Base-by-base conservation (phyloP, 2,797 vertebrate genomes). In the Fratercula arctica region DNA sequence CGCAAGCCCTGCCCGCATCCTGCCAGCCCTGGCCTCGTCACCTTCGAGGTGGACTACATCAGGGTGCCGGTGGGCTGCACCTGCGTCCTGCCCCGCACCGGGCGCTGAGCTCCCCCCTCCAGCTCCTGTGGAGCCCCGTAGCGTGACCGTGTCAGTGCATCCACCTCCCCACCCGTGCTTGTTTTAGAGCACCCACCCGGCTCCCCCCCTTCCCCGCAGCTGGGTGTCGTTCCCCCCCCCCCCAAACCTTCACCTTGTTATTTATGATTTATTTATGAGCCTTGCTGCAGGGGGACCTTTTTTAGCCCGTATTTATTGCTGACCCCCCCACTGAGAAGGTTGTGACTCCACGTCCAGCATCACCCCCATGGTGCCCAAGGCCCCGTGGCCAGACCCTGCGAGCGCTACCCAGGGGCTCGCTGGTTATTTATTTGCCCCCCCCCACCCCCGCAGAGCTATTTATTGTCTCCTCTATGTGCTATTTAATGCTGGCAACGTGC, bases 1-100 rank as follows among this genome's bases (percentile, higher is more conserved):
- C 98, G 97, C 76, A 97, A 85, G n/a, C 91, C 84, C 2, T 99
- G 99, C 39, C 18, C 91, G 0, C 59, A n/a, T 0, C 21, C 18
- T 3, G 3, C 80, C 6, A 11, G 9, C 3, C 66, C 16, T 0
- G 84, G 89, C 3, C 67, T 77, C 37, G 98, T 97, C 7, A 4
- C 64, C 74, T 97, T 98, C 18, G 80, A 96, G 16, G 45, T 95
- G 1, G 95, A 98, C 10, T 97, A 68, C 95, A 98, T 98, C 46
- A 12, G 68, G 0, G 98, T 99, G 28, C 95, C 98, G 0, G 98
- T 99, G 37, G 99, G 98, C 61, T 99, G 99, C 48, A 98, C 98
- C 69, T 99, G 99, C 3, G 98, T 96, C 33, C 93, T 97, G 57
- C 97, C 98, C 69, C 94, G 96, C 64, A 95, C 94, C 3, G 35